Evolutionary conservation across 2,888 invertebrate genomes (phyloP), one percentile per base, ranked within the genome.

Genomic region (Auanema freiburgensis): DNA sequence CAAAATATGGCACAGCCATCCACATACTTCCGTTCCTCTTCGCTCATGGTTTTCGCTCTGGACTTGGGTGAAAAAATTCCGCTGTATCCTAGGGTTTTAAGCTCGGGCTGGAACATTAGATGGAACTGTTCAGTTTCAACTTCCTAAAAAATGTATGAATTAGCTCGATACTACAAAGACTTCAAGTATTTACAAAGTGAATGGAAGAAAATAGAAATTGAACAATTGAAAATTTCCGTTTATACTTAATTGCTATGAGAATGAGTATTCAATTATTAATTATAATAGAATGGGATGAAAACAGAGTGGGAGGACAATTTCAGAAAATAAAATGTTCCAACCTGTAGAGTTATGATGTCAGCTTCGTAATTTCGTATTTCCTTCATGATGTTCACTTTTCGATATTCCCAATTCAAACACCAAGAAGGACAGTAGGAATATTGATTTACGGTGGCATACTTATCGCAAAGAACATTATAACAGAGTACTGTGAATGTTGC

Each of bases 1-100:
- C 90, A 98, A 88, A 98, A 97, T 84, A 98, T 97, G 76, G 97
- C 97, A 88, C 97, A 98, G 72, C 98, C 98, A 85, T 98, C 98
- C 59, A 98, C 98, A 86, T 92, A 93, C 87, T 95, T 96, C 83
- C 93, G 88, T 84, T 98, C 97, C 78, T 91, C 90, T 84, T 96
- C 96, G 1, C 90, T 89, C 97, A 98, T 98, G 63, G 96, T 97
- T 85, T 96, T 94, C 54, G 97, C 97, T 63, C 98, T 89, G 0
- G 96, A 95, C 86, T 98, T 98, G 0, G 97, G 95, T 42, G 94
- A 68, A 51, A 76, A 76, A 76, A 98, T 95, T 25, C 97, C 97
- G 79, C 92, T 84, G 68, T 88, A 88, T 6, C 86, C 86, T 93
- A 81, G 92, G 91, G 76, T 89, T 88, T 93, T 92, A 67, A 98